These are phyloP conservation scores for Ophion ellenae DNA, from an alignment of 2,888 invertebrate genomes.

Conservation along the genomic window DNA sequence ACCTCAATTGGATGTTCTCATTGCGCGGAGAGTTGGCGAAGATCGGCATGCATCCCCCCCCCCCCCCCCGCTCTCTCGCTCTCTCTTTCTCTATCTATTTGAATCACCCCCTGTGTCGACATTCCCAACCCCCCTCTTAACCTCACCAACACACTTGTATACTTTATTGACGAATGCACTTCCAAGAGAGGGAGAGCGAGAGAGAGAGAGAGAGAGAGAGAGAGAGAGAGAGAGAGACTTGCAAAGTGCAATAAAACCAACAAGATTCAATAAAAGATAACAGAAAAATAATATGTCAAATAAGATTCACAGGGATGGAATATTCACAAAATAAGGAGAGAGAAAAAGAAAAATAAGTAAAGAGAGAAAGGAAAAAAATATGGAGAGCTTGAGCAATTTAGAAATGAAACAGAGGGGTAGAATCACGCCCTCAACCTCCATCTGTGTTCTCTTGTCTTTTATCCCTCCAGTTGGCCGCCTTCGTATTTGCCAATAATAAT, in stretches of 20 bases:
- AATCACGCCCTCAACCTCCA: constrained; percentile 16
- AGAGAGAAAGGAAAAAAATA: neutral
- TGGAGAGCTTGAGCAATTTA: neutral
- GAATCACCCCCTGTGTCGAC: constrained; percentile 60
- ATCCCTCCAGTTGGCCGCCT: neutral
- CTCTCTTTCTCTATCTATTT: constrained; percentile 41
- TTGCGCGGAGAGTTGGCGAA: constrained; percentile 30
- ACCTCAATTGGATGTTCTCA: constrained; percentile 20
- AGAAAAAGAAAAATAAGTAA: too few species aligned
- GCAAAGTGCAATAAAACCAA: neutral
- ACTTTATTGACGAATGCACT: constrained; percentile 55
- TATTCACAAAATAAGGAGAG: neutral
- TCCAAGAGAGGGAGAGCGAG: neutral
- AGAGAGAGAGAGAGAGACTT: neutral
- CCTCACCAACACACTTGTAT: constrained; percentile 39
- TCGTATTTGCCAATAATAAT: constrained; percentile 57
- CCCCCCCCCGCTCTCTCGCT: constrained; percentile 54
- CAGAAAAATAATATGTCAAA: too few species aligned
- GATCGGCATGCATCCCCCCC: constrained; percentile 71
- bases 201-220: neutral
- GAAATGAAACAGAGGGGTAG: neutral
- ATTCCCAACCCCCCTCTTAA: constrained; percentile 19
- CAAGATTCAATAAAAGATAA: too few species aligned
- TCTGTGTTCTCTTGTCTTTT: neutral
- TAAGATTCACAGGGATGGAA: too few species aligned